Conservation (phyloP, 2,888 invertebrate species). For the Caradrina clavipalpis region DNA sequence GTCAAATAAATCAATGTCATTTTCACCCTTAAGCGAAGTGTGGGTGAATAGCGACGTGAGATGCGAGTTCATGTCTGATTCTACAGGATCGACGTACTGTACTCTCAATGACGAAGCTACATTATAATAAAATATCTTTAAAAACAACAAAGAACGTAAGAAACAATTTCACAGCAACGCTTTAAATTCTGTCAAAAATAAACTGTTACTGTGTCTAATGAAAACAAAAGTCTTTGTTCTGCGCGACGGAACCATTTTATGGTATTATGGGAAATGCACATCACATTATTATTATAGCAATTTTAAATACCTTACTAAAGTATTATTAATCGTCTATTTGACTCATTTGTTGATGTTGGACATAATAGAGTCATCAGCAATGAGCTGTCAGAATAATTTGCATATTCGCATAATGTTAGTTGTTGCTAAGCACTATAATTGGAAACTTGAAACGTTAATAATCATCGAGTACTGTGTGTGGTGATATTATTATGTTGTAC, state of each 20-base stretch:
- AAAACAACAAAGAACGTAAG: slow-evolving; percentile 31
- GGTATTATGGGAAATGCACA: slow-evolving; percentile 15
- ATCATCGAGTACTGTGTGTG: slow-evolving; percentile 10
- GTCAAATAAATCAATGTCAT: too few species aligned
- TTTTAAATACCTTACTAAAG: slow-evolving; percentile 5
- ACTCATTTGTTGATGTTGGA: slow-evolving; percentile 35
- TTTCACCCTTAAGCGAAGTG: too few species aligned
- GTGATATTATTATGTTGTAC: slow-evolving; percentile 12
- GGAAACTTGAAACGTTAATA: slow-evolving; percentile 34
- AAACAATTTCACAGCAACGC: slow-evolving; percentile 11
- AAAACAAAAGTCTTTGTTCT: slow-evolving; percentile 32
- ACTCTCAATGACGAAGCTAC: slow-evolving; percentile 36
- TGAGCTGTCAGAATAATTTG: slow-evolving; percentile 26
- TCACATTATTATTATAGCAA: slow-evolving; percentile 6
- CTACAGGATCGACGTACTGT: too few species aligned
- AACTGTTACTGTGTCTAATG: slow-evolving; percentile 12
- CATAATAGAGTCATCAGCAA: slow-evolving; percentile 40
- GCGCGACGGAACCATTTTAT: not conserved
- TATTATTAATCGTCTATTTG: slow-evolving; percentile 30
- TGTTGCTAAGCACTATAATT: slow-evolving; percentile 32
- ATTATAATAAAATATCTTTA: slow-evolving; percentile 1
- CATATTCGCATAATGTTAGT: slow-evolving; percentile 32
- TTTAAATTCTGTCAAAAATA: slow-evolving; percentile 25
- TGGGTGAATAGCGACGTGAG: too few species aligned
- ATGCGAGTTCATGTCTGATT: too few species aligned